Base-by-base conservation (phyloP, 2,888 invertebrate genomes). In the Orthonevra nobilis region DNA sequence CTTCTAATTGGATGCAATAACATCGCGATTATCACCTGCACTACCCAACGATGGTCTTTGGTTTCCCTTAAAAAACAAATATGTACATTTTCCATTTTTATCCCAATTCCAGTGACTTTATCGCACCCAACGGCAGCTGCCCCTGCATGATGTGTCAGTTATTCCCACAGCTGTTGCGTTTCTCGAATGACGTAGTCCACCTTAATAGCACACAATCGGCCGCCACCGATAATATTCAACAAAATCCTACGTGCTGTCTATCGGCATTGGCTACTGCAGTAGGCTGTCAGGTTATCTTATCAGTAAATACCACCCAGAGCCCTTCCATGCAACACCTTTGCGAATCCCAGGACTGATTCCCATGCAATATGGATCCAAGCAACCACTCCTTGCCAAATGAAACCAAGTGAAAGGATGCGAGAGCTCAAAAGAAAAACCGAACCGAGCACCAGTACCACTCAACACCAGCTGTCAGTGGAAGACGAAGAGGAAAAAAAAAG, bases 381-480 rank as follows among this genome's bases (percentile, higher is more conserved):
- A n/a, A n/a, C 34, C 34, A 34, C 34, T n/a, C 12, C 7, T n/a
- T 34, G 34, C 34, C 34, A 3, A 34, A n/a, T n/a, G n/a, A n/a
- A n/a, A 10, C 34, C 34, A 10, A 36, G 23, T 36, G 19, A 32
- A 20, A 12, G 1, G 44, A 20, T 60, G 3, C 15, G 15, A 14
- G 46, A 32, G 23, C 3, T 5, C 23, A 23, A 38, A 17, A 20
- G 42, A 42, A 17, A 61, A 48, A 32, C 26, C 42, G 28, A 58
- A 23, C 26, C 17, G 26, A 30, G 7, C 12, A 56, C 14, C 48
- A 64, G 34, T 34, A 48, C 20, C 44, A 61, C 19, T 42, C 38
- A 56, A 1, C 64, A 66, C 69, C 79, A 79, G 79, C 73, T 79
- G 79, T 79, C 79, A 68, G 40, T 54, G 38, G 26, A 42, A 10